phyloP scores from a whole-genome alignment of 2,113 vertebrate genomes.

The Hyla sarda region DNA sequence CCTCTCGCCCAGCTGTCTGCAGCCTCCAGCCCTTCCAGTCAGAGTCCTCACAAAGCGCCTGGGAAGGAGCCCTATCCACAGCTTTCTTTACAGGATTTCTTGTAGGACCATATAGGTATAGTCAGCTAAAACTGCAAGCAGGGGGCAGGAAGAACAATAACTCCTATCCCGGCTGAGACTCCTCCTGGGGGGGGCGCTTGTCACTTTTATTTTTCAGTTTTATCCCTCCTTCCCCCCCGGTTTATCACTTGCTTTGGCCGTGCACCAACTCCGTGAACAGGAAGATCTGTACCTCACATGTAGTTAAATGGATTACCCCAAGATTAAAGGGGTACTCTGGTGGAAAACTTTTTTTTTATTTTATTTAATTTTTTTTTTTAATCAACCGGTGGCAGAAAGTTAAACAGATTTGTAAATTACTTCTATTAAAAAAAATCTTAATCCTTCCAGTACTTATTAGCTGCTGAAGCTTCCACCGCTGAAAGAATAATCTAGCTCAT shows the following conservation, averaged over 20 bases:
- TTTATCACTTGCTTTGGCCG: background rate
- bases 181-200: background rate
- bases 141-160: background rate
- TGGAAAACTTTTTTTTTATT: too few relatives aligned
- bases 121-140: conserved; percentile 66
- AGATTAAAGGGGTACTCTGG: too few relatives aligned
- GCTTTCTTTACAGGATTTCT: conserved; percentile 99
- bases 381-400: too few relatives aligned
- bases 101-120: conserved; percentile 99
- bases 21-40: conserved; percentile 99
- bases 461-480: too few relatives aligned
- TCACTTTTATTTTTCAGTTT: background rate
- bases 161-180: background rate
- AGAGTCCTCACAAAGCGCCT: conserved; percentile 98
- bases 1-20: conserved; percentile 90
- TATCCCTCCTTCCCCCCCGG: background rate
- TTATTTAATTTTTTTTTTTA: too few relatives aligned
- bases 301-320: too few relatives aligned
- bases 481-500: too few relatives aligned
- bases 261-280: background rate
- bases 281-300: too few relatives aligned
- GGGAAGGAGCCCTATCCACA: conserved; percentile 99
- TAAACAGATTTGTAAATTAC: too few relatives aligned
- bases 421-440: too few relatives aligned
- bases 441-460: too few relatives aligned